Evolutionary conservation across 1,140 invertebrate species (phyloP), one percentile per base, ranked within the genome.

Genomic region (Samia ricini): DNA sequence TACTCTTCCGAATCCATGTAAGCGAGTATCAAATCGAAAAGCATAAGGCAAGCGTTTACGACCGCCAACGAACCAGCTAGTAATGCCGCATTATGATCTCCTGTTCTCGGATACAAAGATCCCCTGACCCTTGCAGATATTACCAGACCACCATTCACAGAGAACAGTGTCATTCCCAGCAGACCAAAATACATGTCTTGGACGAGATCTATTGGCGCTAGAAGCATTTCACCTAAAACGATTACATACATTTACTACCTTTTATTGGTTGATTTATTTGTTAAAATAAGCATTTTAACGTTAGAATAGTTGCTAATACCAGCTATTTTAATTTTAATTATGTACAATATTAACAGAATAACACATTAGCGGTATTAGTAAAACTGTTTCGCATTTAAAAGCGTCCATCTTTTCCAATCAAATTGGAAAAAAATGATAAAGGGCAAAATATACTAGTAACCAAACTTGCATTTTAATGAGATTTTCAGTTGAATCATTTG

Each of bases 121-220:
- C 56, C 55, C 33, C 65, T 72, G 5, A 68, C 63, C 49, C 87
- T 76, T 1, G 76, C 71, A 4, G 75, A 67, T 0, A 88, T 60
- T 8, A 88, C 61, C 18, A 87, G 56, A 6, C 85, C 79, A 5
- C 85, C 87, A 42, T 81, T 79, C 2, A 76, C 65, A 4, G 79
- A 68, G 59, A 83, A 86, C 55, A 89, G 49, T 0, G 59, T 72
- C 2, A 81, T 64, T 12, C 86, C 86, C 1, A 88, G 61, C 24
- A 85, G 76, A 15, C 85, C 81, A 60, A 82, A 88, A 71, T 79
- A 89, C 72, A 89, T 84, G 64, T 89, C 86, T 65, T 89, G 86
- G 4, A 89, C 81, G 26, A 89, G 76, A 61, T 89, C 86, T 61
- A 89, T 66, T 10, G 85, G 86, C 49, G 86, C 77, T 61, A 88